These are phyloP conservation scores for Manduca sexta DNA, from an alignment of 1,140 invertebrate genomes.

Conservation along the genomic window DNA sequence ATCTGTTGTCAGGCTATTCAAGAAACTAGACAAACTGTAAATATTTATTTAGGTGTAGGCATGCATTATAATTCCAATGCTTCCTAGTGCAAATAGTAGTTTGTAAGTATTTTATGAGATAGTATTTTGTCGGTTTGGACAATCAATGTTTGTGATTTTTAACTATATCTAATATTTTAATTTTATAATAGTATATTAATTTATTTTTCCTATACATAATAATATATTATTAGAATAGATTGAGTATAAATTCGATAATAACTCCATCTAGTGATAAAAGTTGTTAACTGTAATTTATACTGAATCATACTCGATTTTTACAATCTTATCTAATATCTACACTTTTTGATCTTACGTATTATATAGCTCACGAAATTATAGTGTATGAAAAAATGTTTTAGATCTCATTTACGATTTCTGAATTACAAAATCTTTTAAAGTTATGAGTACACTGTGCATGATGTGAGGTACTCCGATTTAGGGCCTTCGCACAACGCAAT, in stretches of 20 bases:
- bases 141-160: conserved; percentile 32
- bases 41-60: conserved; percentile 13
- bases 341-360: too few species aligned
- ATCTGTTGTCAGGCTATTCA: conserved; percentile 2
- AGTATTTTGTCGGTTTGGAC: conserved; percentile 9
- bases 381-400: too few species aligned
- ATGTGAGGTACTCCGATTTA: too few species aligned
- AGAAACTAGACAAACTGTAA: conserved; percentile 8
- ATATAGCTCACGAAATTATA: too few species aligned
- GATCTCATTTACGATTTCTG: too few species aligned
- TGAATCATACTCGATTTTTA: too few species aligned
- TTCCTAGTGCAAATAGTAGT: conserved; percentile 33
- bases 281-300: too few species aligned
- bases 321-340: too few species aligned
- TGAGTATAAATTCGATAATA: background rate
- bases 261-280: too few species aligned
- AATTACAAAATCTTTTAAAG: too few species aligned
- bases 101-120: conserved; percentile 14
- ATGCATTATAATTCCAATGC: conserved; percentile 36
- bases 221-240: background rate
- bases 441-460: too few species aligned
- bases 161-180: conserved; percentile 12
- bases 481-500: too few species aligned
- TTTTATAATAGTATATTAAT: conserved; percentile 10
- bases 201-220: background rate